A percentile compares a stretch with the other conserved stretches of the same genome.
These are phyloP conservation scores for Exephanes ischioxanthus DNA, from an alignment of 2,888 invertebrate genomes.

Conservation along the genomic window DNA sequence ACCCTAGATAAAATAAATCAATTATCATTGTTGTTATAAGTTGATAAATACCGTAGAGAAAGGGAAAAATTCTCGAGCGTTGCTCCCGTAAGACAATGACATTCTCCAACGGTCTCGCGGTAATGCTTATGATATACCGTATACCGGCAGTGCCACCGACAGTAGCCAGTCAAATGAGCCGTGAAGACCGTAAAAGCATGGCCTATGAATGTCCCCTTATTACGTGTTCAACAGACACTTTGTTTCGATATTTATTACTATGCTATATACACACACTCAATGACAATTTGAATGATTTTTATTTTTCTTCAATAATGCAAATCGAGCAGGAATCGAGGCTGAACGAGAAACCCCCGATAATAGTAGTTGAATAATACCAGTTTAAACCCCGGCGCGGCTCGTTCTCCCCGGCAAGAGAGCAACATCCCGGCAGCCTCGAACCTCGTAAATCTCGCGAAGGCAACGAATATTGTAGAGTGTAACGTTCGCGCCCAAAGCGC, in stretches of 20 bases:
- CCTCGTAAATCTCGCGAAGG: conserved; percentile 50
- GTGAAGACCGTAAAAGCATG: conserved; percentile 27
- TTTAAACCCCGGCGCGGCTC: conserved; percentile 14
- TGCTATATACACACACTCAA: conserved; percentile 2
- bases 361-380: conserved; percentile 30
- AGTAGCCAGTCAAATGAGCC: conserved; percentile 32
- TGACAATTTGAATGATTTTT: conserved; percentile 27
- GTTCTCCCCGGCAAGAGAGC: neutral
- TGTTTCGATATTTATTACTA: conserved; percentile 37
- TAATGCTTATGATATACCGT: neutral
- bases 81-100: neutral
- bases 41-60: neutral
- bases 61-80: neutral
- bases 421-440: conserved; percentile 13
- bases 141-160: neutral
- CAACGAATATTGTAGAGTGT: neutral
- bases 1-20: neutral
- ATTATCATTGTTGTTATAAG: neutral
- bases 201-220: conserved; percentile 27
- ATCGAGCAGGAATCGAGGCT: conserved; percentile 28
- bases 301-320: neutral
- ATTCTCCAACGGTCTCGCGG: neutral
- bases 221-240: conserved; percentile 33
- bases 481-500: conserved; percentile 23
- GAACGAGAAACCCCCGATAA: neutral